Percentiles rank a stretch among this genome's conserved stretches.
These are phyloP conservation scores for Enteromius afrohamiltoni DNA, from an alignment of 2,797 vertebrate genomes.

Conservation along the genomic window DNA sequence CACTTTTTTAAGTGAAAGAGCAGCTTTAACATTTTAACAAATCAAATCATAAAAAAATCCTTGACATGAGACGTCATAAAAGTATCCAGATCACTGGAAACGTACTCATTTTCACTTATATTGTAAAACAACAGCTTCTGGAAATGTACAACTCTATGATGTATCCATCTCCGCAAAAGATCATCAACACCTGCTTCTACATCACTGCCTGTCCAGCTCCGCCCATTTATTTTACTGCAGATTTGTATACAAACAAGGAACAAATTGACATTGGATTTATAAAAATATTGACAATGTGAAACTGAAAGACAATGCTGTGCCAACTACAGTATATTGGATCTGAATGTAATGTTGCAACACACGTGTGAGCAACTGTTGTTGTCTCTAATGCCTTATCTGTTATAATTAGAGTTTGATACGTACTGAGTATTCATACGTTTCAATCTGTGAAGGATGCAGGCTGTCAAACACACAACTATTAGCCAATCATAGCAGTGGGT, in stretches of 20 bases:
- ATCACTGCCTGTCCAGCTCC: too few relatives aligned
- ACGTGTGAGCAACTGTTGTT: background rate
- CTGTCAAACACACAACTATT: background rate
- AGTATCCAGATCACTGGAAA: too few relatives aligned
- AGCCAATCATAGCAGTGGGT: background rate
- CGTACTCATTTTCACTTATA: too few relatives aligned
- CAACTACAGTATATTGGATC: background rate
- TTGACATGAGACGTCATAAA: background rate
- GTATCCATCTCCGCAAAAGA: too few relatives aligned
- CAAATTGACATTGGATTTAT: background rate
- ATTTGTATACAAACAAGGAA: background rate
- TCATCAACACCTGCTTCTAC: too few relatives aligned
- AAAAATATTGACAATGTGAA: background rate
- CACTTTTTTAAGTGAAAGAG: background rate
- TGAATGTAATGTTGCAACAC: background rate
- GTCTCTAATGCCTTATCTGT: background rate
- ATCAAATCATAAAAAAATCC: background rate
- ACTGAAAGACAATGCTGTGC: background rate
- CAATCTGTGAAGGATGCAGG: background rate
- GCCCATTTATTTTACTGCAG: background rate
- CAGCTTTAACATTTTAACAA: background rate
- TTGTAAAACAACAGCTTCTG: too few relatives aligned
- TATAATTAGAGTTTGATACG: background rate
- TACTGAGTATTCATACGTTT: background rate
- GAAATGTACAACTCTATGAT: too few relatives aligned